Evolutionary conservation across 2,888 invertebrate species (phyloP), one percentile per base, ranked within the genome.

Genomic region (Aphodius granarius): DNA sequence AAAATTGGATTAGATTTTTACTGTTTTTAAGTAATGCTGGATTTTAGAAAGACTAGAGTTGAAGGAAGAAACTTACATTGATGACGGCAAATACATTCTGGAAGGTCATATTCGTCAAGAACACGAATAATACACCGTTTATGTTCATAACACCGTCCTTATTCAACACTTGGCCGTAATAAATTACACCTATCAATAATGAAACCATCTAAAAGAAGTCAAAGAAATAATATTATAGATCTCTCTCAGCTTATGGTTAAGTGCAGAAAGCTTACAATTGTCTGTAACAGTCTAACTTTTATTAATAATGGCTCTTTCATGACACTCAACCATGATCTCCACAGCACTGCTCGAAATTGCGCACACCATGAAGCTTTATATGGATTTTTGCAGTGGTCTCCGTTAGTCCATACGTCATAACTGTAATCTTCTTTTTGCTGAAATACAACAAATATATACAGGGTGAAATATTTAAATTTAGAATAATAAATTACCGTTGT

Each of bases 1-100:
- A 83, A 63, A 5, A n/a, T n/a, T n/a, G n/a, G n/a, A n/a, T n/a
- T n/a, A n/a, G n/a, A n/a, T n/a, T n/a, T n/a, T n/a, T n/a, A n/a
- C n/a, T n/a, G n/a, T n/a, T n/a, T n/a, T n/a, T n/a, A n/a, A n/a
- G n/a, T n/a, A n/a, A n/a, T n/a, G n/a, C n/a, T n/a, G n/a, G n/a
- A n/a, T n/a, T n/a, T n/a, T n/a, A n/a, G n/a, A n/a, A n/a, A n/a
- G n/a, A n/a, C n/a, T n/a, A n/a, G n/a, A n/a, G n/a, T n/a, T n/a
- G n/a, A n/a, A n/a, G n/a, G n/a, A n/a, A n/a, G n/a, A n/a, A n/a
- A 89, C 94, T 92, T 87, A 97, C 98, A 86, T 94, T 95, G 76
- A 97, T 93, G 65, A 98, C 97, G 77, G 97, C 95, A 84, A 97
- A 97, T n/a, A 97, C 93, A 86, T 97, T 97, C 83, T 96, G 95